Conservation (phyloP, 2,113 vertebrate genomes). For the Myrmophylax atrothorax region DNA sequence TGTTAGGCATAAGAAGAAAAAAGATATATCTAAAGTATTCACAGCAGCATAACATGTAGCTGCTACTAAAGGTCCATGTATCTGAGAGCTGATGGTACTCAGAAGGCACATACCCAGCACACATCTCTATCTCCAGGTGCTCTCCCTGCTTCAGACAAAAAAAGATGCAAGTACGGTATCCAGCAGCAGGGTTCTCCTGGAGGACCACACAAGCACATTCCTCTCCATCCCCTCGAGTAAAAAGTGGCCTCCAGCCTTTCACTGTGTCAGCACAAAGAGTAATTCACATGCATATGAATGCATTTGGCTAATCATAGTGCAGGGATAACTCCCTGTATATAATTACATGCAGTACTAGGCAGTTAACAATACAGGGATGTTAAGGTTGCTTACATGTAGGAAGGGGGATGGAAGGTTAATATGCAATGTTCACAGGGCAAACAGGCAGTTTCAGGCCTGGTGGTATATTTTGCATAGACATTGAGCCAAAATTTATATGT, state of each 20-base stretch:
- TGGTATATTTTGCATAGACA: not conserved
- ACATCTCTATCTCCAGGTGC: not conserved
- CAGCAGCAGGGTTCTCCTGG: not conserved
- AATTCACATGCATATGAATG: conserved; percentile 63
- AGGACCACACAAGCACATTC: conserved; percentile 58
- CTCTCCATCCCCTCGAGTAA: conserved; percentile 25
- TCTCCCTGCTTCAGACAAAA: not conserved
- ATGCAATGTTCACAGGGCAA: conserved; percentile 11
- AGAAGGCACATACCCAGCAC: rapidly evolving
- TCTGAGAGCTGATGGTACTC: not conserved
- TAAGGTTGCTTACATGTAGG: conserved; percentile 13
- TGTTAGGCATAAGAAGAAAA: not conserved
- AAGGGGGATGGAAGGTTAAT: conserved; percentile 2
- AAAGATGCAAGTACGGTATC: not conserved
- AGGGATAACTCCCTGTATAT: conserved; percentile 65
- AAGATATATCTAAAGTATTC: not conserved
- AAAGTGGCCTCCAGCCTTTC: conserved; percentile 54
- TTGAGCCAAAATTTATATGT: not conserved
- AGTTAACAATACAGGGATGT: conserved; percentile 60
- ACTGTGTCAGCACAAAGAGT: conserved; percentile 62
- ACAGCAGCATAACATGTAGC: not conserved
- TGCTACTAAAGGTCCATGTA: not conserved
- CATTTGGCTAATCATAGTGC: conserved; percentile 69
- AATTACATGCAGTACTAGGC: conserved; percentile 62
- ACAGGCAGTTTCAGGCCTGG: conserved; percentile 42